These are phyloP conservation scores for Catostomus latipinnis DNA, from an alignment of 2,797 vertebrate species.

Conservation along the genomic window DNA sequence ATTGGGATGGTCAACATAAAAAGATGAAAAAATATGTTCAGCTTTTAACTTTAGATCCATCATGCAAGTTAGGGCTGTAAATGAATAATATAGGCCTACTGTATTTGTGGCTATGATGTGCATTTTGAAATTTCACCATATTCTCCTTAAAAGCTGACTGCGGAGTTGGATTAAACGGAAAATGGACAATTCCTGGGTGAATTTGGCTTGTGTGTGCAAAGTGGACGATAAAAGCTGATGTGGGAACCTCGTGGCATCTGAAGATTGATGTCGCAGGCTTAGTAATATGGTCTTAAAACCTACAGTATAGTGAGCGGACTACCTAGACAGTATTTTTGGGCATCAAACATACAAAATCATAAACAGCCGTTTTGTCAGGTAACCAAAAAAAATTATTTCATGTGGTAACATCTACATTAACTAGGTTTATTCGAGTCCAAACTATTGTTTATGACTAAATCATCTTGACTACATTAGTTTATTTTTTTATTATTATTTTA, in stretches of 20 bases:
- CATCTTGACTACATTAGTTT: no score
- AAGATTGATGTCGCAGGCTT: background rate
- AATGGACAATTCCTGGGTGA: constrained; percentile 21
- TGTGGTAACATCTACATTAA: no score
- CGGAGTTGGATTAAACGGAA: constrained; percentile 42
- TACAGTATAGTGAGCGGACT: background rate
- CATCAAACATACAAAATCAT: no score
- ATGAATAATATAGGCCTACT: constrained; percentile 33
- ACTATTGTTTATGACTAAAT: no score
- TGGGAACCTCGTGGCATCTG: constrained; percentile 19
- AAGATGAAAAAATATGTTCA: constrained; percentile 19
- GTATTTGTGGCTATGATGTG: constrained; percentile 17
- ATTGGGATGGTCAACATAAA: background rate
- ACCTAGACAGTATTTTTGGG: background rate
- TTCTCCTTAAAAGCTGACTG: constrained; percentile 10
- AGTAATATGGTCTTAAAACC: background rate
- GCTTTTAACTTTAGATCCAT: constrained; percentile 48
- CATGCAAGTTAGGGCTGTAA: constrained; percentile 36
- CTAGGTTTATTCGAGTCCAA: no score
- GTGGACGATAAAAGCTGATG: constrained; percentile 21
- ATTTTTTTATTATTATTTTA: no score
- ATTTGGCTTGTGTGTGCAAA: constrained; percentile 27
- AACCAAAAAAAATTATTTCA: no score
- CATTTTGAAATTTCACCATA: constrained; percentile 41
- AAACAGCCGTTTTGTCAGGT: no score